Evolutionary conservation across 2,797 vertebrate genomes (phyloP), one percentile per base, ranked within the genome.

Genomic region (Myotis pilosus): DNA sequence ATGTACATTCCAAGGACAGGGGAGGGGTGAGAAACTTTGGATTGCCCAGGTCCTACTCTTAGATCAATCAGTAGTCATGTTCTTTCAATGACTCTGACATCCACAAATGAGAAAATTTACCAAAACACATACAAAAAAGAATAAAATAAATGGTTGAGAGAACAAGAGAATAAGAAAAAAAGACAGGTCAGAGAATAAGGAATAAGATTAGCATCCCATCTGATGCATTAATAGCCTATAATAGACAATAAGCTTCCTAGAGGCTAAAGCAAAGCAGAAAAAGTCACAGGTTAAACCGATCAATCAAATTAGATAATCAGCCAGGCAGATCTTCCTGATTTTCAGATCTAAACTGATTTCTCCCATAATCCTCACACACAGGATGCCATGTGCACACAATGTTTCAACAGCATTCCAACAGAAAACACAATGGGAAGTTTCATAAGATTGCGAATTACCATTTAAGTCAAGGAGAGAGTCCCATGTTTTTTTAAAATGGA

Each of bases 401-500:
- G 93, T 55, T 57, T 68, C 57, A 90, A 57, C 19, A 75, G 68
- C 19, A 53, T 62, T 28, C 28, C 51, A 30, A 20, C 0, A 85
- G 47, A 94, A 62, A 19, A 28, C 6, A 33, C 4, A 57, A 75
- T 16, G 47, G 47, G 47, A 36, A 79, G 33, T 86, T 95, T 71
- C 23, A 25, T 57, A n/a, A 41, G 38, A 68, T 12, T 49, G 28
- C 41, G 30, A 90, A 68, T 78, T 87, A 44, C 36, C 78, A 75
- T 15, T 85, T 23, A 79, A 83, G 57, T 64, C 51, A 66, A 82
- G n/a, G 74, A 53, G 19, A 60, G 25, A 78, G 23, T 6, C 19
- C 5, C n/a, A n/a, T 72, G 44, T 47, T 92, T 96, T 84, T 84
- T 10, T 22, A 78, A 94, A 92, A 51, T 38, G 16, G 47, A 66